Conservation (phyloP, 1,140 invertebrate species). For the Cydia pomonella region DNA sequence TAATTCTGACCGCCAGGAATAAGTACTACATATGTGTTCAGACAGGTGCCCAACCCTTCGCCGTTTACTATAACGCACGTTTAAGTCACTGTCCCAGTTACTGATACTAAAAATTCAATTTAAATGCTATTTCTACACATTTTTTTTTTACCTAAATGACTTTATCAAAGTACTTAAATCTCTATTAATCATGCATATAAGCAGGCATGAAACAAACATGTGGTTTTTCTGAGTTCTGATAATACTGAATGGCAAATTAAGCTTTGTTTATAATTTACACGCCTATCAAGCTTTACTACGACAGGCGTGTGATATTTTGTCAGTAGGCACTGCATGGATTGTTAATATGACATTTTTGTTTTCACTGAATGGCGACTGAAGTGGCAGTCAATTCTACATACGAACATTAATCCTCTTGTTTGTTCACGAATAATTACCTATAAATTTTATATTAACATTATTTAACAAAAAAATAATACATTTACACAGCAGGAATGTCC, state of each 20-base stretch:
- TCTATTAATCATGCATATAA: background rate
- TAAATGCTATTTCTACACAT: background rate
- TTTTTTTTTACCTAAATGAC: background rate
- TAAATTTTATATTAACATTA: too few species aligned
- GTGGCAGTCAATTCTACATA: background rate
- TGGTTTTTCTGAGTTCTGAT: slow-evolving; percentile 14
- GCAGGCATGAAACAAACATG: background rate
- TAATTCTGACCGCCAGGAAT: background rate
- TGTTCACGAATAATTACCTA: too few species aligned
- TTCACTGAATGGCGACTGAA: background rate
- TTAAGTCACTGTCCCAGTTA: slow-evolving; percentile 1
- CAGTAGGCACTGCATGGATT: background rate
- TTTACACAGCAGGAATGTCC: too few species aligned
- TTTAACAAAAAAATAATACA: too few species aligned
- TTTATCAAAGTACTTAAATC: background rate
- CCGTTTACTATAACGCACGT: background rate
- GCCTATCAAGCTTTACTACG: background rate
- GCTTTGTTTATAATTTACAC: background rate
- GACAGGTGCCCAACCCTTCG: slow-evolving; percentile 5
- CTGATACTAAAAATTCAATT: background rate
- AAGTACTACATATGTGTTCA: background rate
- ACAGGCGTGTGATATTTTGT: background rate
- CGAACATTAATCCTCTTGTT: too few species aligned
- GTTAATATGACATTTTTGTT: background rate
- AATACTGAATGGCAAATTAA: background rate